Evolutionary conservation across 2,888 invertebrate species (phyloP).

Genomic region (Acleris laterana): DNA sequence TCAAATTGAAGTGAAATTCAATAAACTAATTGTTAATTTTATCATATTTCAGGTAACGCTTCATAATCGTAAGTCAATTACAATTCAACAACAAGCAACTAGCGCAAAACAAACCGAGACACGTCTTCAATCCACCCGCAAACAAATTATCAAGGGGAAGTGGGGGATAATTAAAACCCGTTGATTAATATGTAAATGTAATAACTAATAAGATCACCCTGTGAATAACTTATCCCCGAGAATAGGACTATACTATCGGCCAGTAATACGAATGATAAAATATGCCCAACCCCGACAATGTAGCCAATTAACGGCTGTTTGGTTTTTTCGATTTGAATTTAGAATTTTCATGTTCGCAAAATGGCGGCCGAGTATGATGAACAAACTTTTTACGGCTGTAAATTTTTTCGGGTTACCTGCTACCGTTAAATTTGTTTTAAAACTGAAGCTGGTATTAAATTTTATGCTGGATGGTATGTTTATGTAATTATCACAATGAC

Average conservation of each 20-base stretch:
- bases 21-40: conserved; percentile 6
- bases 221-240: conserved; percentile 89
- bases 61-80: conserved; percentile 48
- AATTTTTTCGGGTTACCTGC: too few species aligned
- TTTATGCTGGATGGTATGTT: background rate
- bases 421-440: too few species aligned
- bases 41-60: conserved; percentile 62
- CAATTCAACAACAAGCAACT: conserved; percentile 11
- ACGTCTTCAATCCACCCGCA: conserved; percentile 73
- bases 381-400: too few species aligned
- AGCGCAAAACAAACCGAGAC: conserved; percentile 57
- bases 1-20: too few species aligned
- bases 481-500: background rate
- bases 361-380: background rate
- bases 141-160: conserved; percentile 81
- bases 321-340: conserved; percentile 3
- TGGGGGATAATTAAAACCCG: conserved; percentile 98
- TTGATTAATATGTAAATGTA: conserved; percentile 99
- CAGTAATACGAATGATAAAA: conserved; percentile 54
- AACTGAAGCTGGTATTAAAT: background rate
- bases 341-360: background rate
- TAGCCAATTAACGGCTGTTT: background rate
- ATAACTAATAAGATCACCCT: conserved; percentile 99
- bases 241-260: conserved; percentile 78
- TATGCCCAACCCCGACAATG: conserved; percentile 46